Evolutionary conservation across 2,113 vertebrate species (phyloP), one percentile per base, ranked within the genome.

Genomic region (Narcine bancroftii): DNA sequence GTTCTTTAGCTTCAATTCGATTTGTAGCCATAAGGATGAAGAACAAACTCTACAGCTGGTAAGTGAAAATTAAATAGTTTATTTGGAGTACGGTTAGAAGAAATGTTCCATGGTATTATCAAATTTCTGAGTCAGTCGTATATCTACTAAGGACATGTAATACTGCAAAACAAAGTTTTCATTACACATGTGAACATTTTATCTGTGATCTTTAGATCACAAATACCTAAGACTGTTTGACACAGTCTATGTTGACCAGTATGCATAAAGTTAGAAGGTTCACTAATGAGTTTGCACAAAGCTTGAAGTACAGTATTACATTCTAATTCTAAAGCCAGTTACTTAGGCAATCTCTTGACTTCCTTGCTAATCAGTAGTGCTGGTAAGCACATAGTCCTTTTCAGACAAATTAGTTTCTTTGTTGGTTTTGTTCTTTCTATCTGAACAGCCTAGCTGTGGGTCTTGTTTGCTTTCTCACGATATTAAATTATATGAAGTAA

Each of bases 391-490:
- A 85, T 53, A 24, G 63, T 53, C 79, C 77, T 85, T 95, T 95
- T 93, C 63, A 91, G 91, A 93, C 93, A 94, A 95, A 96, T 96
- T 94, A 95, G 94, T 95, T 94, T 93, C 94, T 95, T 94, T 95
- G 94, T 95, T 92, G 21, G 93, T 93, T 94, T 94, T 95, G 95
- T 95, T 93, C 45, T 65, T 77, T 92, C 96, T 96, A 96, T 95
- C 95, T 95, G 11, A 39, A 60, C 92, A 92, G 94, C 95, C 95
- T 96, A 95, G 95, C 75, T 81, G 73, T 92, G 94, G 93, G 95
- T 96, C 94, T 96, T 94, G 94, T 95, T 93, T 95, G 94, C 93
- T 92, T 96, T 96, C 96, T 95, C 96, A 96, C 95, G 95, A 95
- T 95, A 93, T 95, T 93, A 93, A 94, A 93, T 96, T 95, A 94